Evolutionary conservation across 2,888 invertebrate species (phyloP), one percentile per base, ranked within the genome.

Genomic region (Epirrhoe alternata): DNA sequence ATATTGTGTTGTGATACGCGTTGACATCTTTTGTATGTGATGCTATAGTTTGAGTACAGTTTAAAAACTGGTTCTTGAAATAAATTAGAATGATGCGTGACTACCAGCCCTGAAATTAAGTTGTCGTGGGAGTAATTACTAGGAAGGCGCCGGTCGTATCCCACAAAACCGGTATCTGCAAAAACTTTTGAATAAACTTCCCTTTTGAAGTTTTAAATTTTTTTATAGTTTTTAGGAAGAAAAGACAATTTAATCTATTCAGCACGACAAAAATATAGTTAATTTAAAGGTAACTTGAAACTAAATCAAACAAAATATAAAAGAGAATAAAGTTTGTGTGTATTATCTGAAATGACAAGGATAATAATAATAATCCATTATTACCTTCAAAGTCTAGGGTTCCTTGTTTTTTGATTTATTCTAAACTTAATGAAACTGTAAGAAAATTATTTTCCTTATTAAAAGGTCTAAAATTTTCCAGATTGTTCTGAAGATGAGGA

Each of bases 401-500:
- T 24, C 1, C 24, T 3, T 24, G 24, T 24, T 24, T 24, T 24
- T 24, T 3, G 24, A 24, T 24, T 24, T 3, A 24, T 24, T 24
- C 24, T 24, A 24, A 24, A 24, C 24, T 24, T 24, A 24, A 24
- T 2, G 24, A 24, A 24, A 24, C 24, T 24, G 3, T 24, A 24
- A 24, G 24, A 24, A 24, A 2, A 24, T 24, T 24, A 3, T 33
- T 33, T 33, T 7, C 33, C 1, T 1, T 33, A 33, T 33, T 5
- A 49, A 14, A 17, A 10, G 4, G n/a, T n/a, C 45, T 69, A 24
- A 3, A 2, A 24, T 47, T 61, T 7, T 30, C 4, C 70, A 90
- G 94, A 94, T 55, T 94, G 91, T 8, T 95, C 95, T 0, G 97
- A 97, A 73, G 97, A 97, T 70, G 97, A 97, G 77, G 97, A 98